Base-by-base conservation (phyloP, 2,113 vertebrate species). In the Corythaeola cristata region DNA sequence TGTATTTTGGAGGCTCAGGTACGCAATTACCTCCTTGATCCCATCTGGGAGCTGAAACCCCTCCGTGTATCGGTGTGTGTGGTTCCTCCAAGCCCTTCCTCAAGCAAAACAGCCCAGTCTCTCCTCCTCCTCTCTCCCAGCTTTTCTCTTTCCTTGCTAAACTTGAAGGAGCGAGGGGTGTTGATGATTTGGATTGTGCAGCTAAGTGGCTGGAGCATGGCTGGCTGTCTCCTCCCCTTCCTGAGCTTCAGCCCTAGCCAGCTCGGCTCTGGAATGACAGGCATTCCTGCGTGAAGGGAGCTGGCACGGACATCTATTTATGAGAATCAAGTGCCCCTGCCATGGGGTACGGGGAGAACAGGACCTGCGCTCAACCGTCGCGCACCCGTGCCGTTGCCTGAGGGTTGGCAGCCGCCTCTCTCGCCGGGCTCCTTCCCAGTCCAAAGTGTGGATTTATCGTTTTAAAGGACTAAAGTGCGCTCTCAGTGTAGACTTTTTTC, bases 191-290 rank as follows among this genome's bases (percentile, higher is more conserved):
- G 95, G 95, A 93, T 94, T 93, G 90, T 96, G 96, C 92, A 56
- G 44, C 90, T 91, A 37, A 86, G 95, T 72, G 93, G 77, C 96
- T 92, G 85, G 89, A 88, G 89, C 88, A 62, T 81, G 89, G 83
- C 91, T 94, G 82, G 67, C 89, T 95, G 97, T 97, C 98, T 97
- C 98, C 98, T 98, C 98, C 98, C 96, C 95, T 97, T 98, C 97
- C 97, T 96, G 97, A 98, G 98, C 98, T 97, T 97, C 96, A 88
- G 96, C 98, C 98, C 96, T 63, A 97, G 98, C 94, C 94, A 94
- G 97, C 97, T 96, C 96, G 67, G 86, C 98, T 97, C 97, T 98
- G 99, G 99, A 99, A 99, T 99, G 99, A 99, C 98, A 98, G 98
- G 99, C 98, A 99, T 99, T 98, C 98, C 97, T 98, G 97, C 93